Base-by-base conservation (phyloP, 1,140 invertebrate species). In the Trichonephila clavipes region DNA sequence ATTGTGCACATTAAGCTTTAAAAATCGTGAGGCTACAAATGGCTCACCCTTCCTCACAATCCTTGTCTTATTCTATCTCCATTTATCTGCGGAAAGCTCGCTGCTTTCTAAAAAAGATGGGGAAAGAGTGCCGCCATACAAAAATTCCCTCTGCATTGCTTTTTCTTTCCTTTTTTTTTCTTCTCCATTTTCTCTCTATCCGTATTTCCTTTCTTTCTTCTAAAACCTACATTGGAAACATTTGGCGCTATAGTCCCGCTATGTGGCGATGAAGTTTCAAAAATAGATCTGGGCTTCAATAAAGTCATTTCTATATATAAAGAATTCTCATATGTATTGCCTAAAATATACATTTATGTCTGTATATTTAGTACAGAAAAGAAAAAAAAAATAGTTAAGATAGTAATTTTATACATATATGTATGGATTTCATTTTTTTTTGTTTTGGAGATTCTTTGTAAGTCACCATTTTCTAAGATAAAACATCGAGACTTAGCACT, bases 1-100 rank as follows among this genome's bases (percentile, higher is more conserved):
- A 93, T 88, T 93, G 92, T 88, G 92, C 85, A 93, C 92, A 94
- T 94, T 94, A 94, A 94, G 93, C 87, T 90, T 85, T 94, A 94
- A 89, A 94, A 94, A 89, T 94, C 92, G 69, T 58, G 58, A 83
- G 77, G 61, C 88, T 89, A 94, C 92, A 94, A 90, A 94, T 94
- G 93, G 93, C 88, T 90, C 93, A 90, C 77, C 87, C 93, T 89
- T 85, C 88, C 61, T 89, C 88, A 61, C 93, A 94, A 94, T 94
- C 93, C 93, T 88, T 89, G 88, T 90, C 88, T 90, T 94, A 85
- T 94, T 94, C 93, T 88, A 69, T 90, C 88, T 90, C 81, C 81
- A 94, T 94, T 94, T 94, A 94, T 94, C 93, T 90, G 93, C 72
- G 85, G 58, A 61, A 59, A 87, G 85, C 85, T 87, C 28, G 58